Base-by-base conservation (phyloP, 2,888 invertebrate species). In the Patella depressa region DNA sequence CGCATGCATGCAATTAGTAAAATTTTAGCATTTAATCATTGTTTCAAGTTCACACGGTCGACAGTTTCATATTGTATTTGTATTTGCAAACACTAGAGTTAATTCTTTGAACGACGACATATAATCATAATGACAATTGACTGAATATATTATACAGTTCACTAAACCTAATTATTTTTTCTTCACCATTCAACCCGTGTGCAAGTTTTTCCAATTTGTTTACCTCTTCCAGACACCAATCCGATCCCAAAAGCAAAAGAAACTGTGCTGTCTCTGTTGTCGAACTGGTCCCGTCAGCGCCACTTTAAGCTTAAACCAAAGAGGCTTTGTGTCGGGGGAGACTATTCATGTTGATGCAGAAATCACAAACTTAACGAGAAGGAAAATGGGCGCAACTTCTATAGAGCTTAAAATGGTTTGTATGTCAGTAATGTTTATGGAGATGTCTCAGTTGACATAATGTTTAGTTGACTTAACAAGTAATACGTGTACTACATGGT, bases 291-390 rank as follows among this genome's bases (percentile, higher is more conserved):
- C 95, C 24, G 96, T 98, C 73, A 93, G 95, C 76, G 97, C 97
- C 90, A 94, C 95, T 88, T 96, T 98, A 79, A 94, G 96, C 82
- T 93, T 98, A 81, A 96, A 96, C 92, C 94, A 97, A 90, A 97
- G 97, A 81, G 98, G 97, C 54, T 98, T 96, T 92, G 97, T 98
- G 81, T 97, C 98, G 9, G 98, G 98, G 12, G 97, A 98, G 93
- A 96, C 95, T 90, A 95, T 98, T 91, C 94, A 95, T 88, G 95
- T 98, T 85, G 95, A 95, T 78, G 98, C 97, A 24, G 95, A 94
- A 81, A 94, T 98, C 76, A 94, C 94, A 90, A 98, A 98, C 93
- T 94, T 95, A 89, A 97, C 97, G 89, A 94, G 95, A 88, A 95
- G 96, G 79, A 96, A 96, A 76, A 95, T 98, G 89, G 96, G 96